Conservation (phyloP, 2,113 vertebrate species). For the Nannospalax galili region DNA sequence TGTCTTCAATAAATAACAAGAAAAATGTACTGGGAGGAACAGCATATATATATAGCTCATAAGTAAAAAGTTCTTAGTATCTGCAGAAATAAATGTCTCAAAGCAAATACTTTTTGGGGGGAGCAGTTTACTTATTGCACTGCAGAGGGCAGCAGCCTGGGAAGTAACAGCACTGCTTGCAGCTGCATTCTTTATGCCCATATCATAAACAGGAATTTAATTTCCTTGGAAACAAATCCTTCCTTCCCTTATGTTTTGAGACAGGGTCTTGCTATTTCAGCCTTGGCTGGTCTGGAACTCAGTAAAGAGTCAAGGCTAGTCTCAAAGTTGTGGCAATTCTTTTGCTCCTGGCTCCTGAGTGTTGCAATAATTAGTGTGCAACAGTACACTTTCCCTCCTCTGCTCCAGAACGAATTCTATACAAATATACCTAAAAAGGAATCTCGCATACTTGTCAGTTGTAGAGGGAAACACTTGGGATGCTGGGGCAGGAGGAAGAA, state of each 20-base stretch:
- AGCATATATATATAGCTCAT: background rate
- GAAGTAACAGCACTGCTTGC: background rate
- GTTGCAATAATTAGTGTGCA: background rate
- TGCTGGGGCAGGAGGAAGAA: background rate
- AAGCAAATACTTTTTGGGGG: background rate
- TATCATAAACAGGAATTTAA: background rate
- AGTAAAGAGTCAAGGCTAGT: background rate
- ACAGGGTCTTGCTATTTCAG: background rate
- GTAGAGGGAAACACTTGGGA: background rate
- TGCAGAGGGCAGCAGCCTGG: background rate
- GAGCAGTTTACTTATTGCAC: background rate
- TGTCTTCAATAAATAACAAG: constrained; percentile 42
- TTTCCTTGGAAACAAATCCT: constrained; percentile 30
- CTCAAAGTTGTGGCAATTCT: background rate
- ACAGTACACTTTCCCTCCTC: background rate
- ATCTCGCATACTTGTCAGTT: background rate
- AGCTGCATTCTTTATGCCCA: background rate
- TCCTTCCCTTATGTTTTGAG: background rate
- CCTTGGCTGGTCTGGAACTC: background rate
- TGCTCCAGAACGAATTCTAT: background rate
- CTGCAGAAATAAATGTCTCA: background rate
- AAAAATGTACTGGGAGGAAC: background rate
- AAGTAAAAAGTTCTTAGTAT: constrained; percentile 16
- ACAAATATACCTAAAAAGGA: background rate
- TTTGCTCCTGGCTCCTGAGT: no score